Base-by-base conservation (phyloP, 2,113 vertebrate species). In the Etheostoma spectabile region DNA sequence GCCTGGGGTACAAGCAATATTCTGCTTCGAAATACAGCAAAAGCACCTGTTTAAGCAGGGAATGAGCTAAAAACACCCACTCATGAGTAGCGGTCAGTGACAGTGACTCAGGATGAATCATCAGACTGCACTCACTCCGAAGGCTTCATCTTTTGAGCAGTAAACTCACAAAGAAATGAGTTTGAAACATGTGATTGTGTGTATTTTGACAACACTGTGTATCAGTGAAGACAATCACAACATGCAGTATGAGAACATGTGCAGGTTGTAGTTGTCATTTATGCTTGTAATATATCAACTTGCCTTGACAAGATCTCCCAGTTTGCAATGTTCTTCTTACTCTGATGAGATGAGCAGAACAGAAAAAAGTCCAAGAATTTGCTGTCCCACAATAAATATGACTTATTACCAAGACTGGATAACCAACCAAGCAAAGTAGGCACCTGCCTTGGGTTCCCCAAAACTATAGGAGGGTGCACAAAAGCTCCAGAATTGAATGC, bases 101-200 rank as follows among this genome's bases (percentile, higher is more conserved):
- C 64, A 7, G 53, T 70, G 84, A 87, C 22, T 87, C 56, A 64
- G 45, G 53, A 67, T 83, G 76, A 86, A 78, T 90, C 86, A 77
- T 24, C 38, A 63, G 27, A 33, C 42, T 27, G 33, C 52, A 49
- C 46, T 53, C 10, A 63, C 71, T 18, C 21, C 57, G 56, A 75
- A 78, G 76, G 52, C 45, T 56, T 85, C 22, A 0, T 53, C 51
- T 77, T 80, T 72, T 79, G 49, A 35, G 6, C 45, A 74, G 38
- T 51, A 45, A 59, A 60, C 33, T 42, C 51, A 11, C 45, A 38
- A 21, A 15, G 30, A 74, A 57, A 68, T 35, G 0, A 11, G 49
- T 27, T 33, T 71, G 24, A 73, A 75, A 65, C 68, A 27, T 30
- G 55, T 55, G 63, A 59, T n/a, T 5, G 35, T 30, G 13, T 68